Evolutionary conservation across 2,113 vertebrate genomes (phyloP), one percentile per base, ranked within the genome.

Genomic region (Anolis carolinensis): DNA sequence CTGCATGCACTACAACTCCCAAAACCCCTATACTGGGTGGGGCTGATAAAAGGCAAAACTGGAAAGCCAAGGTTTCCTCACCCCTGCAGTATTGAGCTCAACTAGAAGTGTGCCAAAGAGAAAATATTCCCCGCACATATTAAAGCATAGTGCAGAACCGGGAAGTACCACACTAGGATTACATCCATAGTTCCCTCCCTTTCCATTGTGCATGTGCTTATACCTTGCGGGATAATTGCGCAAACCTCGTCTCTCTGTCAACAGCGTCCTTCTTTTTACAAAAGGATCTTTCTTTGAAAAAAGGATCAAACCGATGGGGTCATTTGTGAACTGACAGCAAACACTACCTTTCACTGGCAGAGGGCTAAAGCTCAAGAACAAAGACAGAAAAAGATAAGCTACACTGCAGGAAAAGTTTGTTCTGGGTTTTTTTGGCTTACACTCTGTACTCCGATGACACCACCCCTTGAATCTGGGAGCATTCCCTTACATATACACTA

Each of bases 231-330:
- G 6, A 20, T 5, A 14, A 13, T 44, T 52, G 30, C 8, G 23
- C 73, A 73, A 11, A 16, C 63, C 2, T 23, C 34, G 34, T 10
- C 44, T 44, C n/a, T 81, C 21, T 21, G 39, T 44, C 39, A 44
- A 44, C 39, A 44, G 39, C 39, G 39, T 44, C 39, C 39, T 44
- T 44, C 39, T 44, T 44, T n/a, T 44, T 44, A 44, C 39, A 44
- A 44, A 44, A 44, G 39, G 39, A 44, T 44, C 39, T 44, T 85
- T 4, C n/a, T 89, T 86, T 5, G 50, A 59, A 59, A 59, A 4
- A 16, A 89, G 91, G 89, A 78, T 44, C 85, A 91, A 86, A 71
- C 83, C 91, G 82, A 59, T 59, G 20, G 75, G 72, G 65, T 89
- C 89, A 90, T 83, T 83, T 79, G 84, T 63, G 16, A 82, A 48